phyloP scores from a whole-genome alignment of 2,113 vertebrate genomes.

The Orientallactaga bullata region DNA sequence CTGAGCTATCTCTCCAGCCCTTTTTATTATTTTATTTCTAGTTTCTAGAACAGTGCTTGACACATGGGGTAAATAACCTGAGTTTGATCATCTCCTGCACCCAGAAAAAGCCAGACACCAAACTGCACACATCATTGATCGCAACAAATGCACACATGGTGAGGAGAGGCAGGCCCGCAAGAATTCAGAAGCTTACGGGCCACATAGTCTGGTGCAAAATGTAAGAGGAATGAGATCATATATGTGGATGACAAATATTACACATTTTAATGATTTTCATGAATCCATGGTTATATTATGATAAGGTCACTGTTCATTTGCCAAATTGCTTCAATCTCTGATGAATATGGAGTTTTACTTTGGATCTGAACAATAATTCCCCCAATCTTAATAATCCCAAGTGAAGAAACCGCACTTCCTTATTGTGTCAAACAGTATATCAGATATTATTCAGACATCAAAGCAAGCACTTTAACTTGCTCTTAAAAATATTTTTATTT shows the following conservation, averaged over 20 bases:
- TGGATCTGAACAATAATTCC: slow-evolving; percentile 27
- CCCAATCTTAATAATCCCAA: background rate
- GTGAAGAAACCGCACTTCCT: background rate
- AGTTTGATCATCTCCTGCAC: no score
- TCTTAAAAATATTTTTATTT: background rate
- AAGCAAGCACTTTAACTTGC: slow-evolving; percentile 33
- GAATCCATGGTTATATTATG: background rate
- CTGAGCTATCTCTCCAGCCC: no score
- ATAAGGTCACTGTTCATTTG: background rate
- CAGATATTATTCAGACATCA: background rate
- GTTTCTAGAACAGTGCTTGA: background rate
- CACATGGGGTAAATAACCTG: background rate
- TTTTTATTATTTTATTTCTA: background rate
- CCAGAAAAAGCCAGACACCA: no score
- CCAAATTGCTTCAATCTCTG: slow-evolving; percentile 5
- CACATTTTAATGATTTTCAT: slow-evolving; percentile 38
- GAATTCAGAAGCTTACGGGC: no score
- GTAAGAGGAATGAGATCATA: background rate
- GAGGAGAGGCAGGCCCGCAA: no score
- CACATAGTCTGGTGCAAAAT: background rate
- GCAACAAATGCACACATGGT: no score
- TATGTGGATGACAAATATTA: background rate
- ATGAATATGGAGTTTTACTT: background rate
- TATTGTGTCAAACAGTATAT: background rate
- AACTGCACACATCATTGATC: no score